phyloP scores from a whole-genome alignment of 2,888 invertebrate genomes.

The Drosophila macrothrix region DNA sequence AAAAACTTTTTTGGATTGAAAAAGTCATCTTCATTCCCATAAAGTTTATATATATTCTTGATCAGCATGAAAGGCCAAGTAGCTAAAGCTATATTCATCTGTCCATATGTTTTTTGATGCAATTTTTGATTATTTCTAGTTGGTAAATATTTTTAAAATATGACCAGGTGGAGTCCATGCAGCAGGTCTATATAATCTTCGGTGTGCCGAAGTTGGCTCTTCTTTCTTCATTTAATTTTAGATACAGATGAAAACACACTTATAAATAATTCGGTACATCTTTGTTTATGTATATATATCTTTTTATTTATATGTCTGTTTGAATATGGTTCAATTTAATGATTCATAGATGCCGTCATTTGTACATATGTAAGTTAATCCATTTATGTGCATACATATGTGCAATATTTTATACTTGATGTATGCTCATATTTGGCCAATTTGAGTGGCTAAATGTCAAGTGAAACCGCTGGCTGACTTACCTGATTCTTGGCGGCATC shows the following conservation, averaged over 20 bases:
- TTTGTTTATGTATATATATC: no score
- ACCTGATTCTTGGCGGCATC: slow-evolving; percentile 95
- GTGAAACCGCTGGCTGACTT: slow-evolving; percentile 37
- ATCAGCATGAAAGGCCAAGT: neutral
- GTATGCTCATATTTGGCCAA: slow-evolving; percentile 41
- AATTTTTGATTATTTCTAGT: neutral
- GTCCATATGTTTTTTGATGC: neutral
- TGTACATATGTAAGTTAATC: neutral
- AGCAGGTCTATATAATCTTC: neutral
- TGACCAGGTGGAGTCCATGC: neutral
- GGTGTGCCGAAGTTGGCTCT: neutral
- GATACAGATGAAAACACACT: slow-evolving; percentile 1
- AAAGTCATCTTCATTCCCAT: neutral
- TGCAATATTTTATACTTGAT: neutral
- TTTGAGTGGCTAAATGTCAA: slow-evolving; percentile 18
- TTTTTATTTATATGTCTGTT: neutral
- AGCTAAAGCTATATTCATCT: neutral
- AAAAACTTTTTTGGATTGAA: neutral
- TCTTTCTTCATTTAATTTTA: neutral
- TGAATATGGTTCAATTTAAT: slow-evolving; percentile 1
- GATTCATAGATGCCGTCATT: neutral
- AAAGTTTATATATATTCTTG: neutral
- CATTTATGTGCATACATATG: neutral
- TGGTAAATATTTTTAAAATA: neutral
- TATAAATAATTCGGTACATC: neutral